A percentile compares a stretch with the other conserved stretches of the same genome.
These are phyloP conservation scores for Neopelma chrysocephalum DNA, from an alignment of 2,797 vertebrate genomes.

Conservation along the genomic window DNA sequence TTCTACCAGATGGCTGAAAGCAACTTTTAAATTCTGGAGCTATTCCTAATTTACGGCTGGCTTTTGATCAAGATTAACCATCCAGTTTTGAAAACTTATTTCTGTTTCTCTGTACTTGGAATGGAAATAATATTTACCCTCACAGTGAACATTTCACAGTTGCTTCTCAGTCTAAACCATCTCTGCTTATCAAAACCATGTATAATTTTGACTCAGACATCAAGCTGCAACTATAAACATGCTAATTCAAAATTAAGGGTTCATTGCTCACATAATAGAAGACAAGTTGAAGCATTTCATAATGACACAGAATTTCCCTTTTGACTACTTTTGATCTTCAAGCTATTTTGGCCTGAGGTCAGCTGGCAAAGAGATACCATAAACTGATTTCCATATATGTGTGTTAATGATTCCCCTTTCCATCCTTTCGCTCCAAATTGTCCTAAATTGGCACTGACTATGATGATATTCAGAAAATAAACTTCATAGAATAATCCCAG, in stretches of 20 bases:
- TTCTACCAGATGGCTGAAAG: background rate
- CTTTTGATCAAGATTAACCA: background rate
- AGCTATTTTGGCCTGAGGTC: constrained; percentile 71
- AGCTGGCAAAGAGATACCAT: constrained; percentile 58
- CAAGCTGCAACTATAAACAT: constrained; percentile 54
- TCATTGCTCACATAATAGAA: constrained; percentile 68
- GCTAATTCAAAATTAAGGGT: constrained; percentile 66
- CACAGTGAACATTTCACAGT: constrained; percentile 25
- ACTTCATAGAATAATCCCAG: background rate
- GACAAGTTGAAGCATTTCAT: constrained; percentile 20
- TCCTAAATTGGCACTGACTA: constrained; percentile 37
- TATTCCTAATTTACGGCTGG: background rate
- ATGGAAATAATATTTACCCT: constrained; percentile 55
- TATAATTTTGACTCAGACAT: constrained; percentile 43
- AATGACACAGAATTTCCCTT: constrained; percentile 62
- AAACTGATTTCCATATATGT: constrained; percentile 57
- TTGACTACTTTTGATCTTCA: constrained; percentile 65
- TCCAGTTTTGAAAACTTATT: background rate
- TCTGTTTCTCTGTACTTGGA: constrained; percentile 2
- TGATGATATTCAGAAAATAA: constrained; percentile 42
- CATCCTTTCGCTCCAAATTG: constrained; percentile 46
- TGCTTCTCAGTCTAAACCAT: constrained; percentile 26
- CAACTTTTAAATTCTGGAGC: background rate
- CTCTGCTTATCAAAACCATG: constrained; percentile 17
- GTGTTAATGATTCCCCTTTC: constrained; percentile 58